Evolutionary conservation across 35 echinoderm and acorn worm species (phyloP).

Genomic region (Holothuria glaberrima): DNA sequence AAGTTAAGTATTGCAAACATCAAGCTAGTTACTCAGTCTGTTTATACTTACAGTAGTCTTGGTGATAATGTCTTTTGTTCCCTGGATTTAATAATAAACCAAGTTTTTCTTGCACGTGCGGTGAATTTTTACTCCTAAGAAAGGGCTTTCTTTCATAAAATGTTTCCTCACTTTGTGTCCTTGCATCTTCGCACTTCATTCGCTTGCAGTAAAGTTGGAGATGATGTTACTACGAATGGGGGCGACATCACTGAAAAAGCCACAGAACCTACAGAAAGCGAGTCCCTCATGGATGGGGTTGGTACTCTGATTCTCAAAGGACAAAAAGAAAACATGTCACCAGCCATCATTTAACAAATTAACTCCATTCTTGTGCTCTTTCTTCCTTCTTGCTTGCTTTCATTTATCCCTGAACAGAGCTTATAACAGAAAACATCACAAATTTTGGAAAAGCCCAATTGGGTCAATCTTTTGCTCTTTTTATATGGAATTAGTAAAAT

Average conservation of each 20-base stretch:
- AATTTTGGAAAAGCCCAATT: too few relatives aligned
- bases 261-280: slow-evolving; percentile 10
- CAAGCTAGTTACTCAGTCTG: too few relatives aligned
- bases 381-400: not conserved
- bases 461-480: too few relatives aligned
- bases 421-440: too few relatives aligned
- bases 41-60: too few relatives aligned
- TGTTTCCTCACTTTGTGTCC: not conserved
- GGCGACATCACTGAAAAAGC: not conserved
- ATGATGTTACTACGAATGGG: not conserved
- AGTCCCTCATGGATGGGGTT: slow-evolving; percentile 33
- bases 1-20: too few relatives aligned
- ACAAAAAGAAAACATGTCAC: not conserved
- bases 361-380: not conserved
- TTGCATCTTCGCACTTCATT: slow-evolving; percentile 20
- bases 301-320: not conserved
- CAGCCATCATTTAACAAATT: slow-evolving; percentile 25
- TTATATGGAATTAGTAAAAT: too few relatives aligned
- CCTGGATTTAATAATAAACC: too few relatives aligned
- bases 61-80: too few relatives aligned
- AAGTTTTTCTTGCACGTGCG: too few relatives aligned
- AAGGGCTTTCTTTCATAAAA: not conserved
- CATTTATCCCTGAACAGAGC: not conserved
- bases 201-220: slow-evolving; percentile 40
- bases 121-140: too few relatives aligned